phyloP scores from a whole-genome alignment of 2,797 vertebrate genomes.

The Psittacula echo region DNA sequence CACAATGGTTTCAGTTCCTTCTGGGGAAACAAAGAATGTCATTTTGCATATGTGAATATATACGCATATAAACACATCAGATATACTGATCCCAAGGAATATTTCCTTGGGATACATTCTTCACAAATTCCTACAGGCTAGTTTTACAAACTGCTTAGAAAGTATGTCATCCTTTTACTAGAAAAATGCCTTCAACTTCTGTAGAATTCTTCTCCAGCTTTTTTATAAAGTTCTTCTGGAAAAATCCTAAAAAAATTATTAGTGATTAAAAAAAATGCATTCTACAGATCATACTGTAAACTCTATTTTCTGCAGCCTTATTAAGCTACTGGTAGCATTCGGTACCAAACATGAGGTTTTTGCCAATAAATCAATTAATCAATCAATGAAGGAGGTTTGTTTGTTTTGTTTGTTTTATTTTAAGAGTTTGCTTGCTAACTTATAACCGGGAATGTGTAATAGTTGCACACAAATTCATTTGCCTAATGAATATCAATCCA shows the following conservation, averaged over 20 bases:
- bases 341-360: neutral
- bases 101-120: neutral
- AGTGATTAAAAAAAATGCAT: neutral
- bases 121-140: neutral
- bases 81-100: neutral
- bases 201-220: neutral
- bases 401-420: neutral
- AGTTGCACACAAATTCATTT: slow-evolving; percentile 7
- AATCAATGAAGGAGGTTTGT: neutral
- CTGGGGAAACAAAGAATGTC: neutral
- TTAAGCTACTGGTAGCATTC: neutral
- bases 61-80: neutral
- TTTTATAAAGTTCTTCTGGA: neutral
- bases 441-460: slow-evolving; percentile 13
- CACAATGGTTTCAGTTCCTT: neutral
- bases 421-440: slow-evolving; percentile 1
- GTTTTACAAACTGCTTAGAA: neutral
- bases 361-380: neutral
- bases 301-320: neutral
- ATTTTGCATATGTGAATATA: neutral
- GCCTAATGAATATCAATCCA: slow-evolving; percentile 30
- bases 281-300: neutral
- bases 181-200: neutral
- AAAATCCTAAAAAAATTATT: neutral
- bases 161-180: neutral